Conservation (phyloP, 2,113 vertebrate species). For the Pycnonotus jocosus region DNA sequence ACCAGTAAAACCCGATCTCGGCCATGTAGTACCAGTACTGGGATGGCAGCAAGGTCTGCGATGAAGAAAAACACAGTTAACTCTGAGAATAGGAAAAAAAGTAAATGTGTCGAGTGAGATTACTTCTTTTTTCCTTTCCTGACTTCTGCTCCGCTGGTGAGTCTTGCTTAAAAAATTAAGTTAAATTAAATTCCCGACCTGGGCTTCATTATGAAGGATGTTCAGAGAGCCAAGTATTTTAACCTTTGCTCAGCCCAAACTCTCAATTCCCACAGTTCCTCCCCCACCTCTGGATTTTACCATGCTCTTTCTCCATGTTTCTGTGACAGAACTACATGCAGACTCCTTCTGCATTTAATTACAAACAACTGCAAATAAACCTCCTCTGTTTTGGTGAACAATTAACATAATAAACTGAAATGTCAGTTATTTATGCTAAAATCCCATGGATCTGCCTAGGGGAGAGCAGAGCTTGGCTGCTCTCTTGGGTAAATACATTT, state of each 20-base stretch:
- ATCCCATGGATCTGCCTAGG: background rate
- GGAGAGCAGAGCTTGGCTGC: background rate
- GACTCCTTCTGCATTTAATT: slow-evolving; percentile 18
- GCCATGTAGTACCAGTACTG: slow-evolving; percentile 96
- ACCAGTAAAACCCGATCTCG: slow-evolving; percentile 92
- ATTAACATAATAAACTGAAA: background rate
- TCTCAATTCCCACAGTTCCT: background rate
- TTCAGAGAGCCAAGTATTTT: slow-evolving; percentile 37
- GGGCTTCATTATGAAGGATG: slow-evolving; percentile 39
- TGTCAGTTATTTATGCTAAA: background rate
- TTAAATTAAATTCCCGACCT: background rate
- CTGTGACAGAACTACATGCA: background rate
- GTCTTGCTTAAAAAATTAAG: slow-evolving; percentile 23
- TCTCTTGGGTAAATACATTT: background rate
- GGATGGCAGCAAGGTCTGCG: slow-evolving; percentile 84
- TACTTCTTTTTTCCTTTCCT: background rate
- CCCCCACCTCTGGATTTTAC: background rate
- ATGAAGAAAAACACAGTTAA: background rate
- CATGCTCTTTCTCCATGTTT: background rate
- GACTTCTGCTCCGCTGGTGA: background rate
- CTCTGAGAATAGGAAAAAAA: background rate
- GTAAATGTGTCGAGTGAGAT: background rate
- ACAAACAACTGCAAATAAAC: background rate
- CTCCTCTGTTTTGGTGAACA: background rate
- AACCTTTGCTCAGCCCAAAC: slow-evolving; percentile 37